Conservation (phyloP, 2,113 vertebrate species). For the Alces alces region DNA sequence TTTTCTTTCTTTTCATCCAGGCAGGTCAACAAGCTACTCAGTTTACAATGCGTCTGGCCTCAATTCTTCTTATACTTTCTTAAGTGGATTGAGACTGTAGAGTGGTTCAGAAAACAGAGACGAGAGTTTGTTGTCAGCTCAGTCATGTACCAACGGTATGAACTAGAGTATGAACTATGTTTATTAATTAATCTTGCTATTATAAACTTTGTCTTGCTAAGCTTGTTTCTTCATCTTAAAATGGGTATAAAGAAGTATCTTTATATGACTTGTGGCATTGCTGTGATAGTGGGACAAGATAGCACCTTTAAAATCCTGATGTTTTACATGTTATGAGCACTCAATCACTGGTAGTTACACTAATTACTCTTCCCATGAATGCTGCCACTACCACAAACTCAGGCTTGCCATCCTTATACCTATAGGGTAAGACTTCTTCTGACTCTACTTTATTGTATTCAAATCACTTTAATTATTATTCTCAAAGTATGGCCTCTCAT, state of each 20-base stretch:
- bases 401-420: not conserved
- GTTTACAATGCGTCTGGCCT: not conserved
- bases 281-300: not conserved
- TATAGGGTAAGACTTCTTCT: too few species aligned
- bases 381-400: not conserved
- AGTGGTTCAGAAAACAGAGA: not conserved
- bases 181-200: not conserved
- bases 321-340: not conserved
- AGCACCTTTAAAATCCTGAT: not conserved
- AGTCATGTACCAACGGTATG: rapidly evolving
- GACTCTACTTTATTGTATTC: not conserved
- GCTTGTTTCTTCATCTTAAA: not conserved
- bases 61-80: not conserved
- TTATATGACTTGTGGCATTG: not conserved
- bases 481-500: not conserved
- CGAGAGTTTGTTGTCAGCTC: not conserved
- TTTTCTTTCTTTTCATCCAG: not conserved
- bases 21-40: too few species aligned
- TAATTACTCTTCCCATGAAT: not conserved
- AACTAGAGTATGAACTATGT: not conserved
- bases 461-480: not conserved
- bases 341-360: not conserved
- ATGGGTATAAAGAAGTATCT: not conserved
- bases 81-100: not conserved
- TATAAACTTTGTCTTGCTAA: not conserved